Percentiles rank a stretch among this genome's conserved stretches.
phyloP scores from a whole-genome alignment of 2,113 vertebrate species.

The Scartelaos histophorus region DNA sequence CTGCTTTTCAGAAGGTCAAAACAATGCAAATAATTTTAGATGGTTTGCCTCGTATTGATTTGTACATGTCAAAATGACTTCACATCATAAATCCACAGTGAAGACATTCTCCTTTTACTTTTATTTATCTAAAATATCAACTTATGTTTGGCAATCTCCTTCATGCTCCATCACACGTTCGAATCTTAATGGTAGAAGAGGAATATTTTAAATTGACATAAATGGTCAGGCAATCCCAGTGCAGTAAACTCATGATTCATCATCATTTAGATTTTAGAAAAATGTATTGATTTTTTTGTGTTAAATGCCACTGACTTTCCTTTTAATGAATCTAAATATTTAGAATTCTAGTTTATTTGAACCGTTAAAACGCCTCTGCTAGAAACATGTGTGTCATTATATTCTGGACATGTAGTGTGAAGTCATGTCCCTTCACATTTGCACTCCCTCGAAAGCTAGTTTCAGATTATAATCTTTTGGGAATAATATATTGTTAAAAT shows the following conservation, averaged over 20 bases:
- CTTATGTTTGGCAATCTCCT: not conserved
- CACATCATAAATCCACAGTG: not conserved
- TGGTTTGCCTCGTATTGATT: not conserved
- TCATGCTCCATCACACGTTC: not conserved
- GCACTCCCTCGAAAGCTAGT: too few relatives aligned
- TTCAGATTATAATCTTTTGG: too few relatives aligned
- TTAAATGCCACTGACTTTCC: not conserved
- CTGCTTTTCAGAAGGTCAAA: not conserved
- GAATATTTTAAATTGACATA: too few relatives aligned
- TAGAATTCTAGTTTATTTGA: not conserved
- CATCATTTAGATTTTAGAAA: too few relatives aligned
- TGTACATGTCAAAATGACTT: not conserved
- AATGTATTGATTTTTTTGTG: too few relatives aligned
- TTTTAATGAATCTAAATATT: not conserved
- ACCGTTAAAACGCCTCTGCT: not conserved
- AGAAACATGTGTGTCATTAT: not conserved
- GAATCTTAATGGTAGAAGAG: too few relatives aligned
- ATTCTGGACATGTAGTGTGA: too few relatives aligned
- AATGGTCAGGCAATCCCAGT: not conserved
- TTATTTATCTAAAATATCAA: not conserved
- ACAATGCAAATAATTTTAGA: not conserved
- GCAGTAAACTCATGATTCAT: too few relatives aligned
- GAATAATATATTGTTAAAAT: too few relatives aligned
- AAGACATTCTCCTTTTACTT: not conserved
- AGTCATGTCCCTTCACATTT: not conserved